Conservation (phyloP, 2,113 vertebrate genomes). For the Phylloscopus trochiloides region DNA sequence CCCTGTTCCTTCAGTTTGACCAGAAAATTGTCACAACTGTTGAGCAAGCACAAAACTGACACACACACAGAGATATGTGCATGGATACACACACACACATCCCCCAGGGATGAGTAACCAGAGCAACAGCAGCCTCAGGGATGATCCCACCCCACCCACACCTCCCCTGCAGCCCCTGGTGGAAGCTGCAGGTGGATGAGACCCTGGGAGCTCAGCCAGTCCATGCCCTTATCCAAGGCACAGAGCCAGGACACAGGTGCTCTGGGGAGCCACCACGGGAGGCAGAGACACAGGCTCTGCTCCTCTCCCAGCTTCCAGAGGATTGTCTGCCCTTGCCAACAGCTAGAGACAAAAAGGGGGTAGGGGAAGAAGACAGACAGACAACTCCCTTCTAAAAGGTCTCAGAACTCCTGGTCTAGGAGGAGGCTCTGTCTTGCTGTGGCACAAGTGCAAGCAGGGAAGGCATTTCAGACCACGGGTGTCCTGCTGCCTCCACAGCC, state of each 20-base stretch:
- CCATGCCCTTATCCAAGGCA: not conserved
- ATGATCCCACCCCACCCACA: too few relatives aligned
- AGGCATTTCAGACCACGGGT: not conserved
- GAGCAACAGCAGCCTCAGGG: not conserved
- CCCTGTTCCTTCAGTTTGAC: not conserved
- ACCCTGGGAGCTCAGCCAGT: not conserved
- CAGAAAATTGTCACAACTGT: not conserved
- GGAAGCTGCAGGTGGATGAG: not conserved
- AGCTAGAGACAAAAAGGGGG: not conserved
- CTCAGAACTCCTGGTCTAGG: not conserved
- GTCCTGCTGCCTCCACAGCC: not conserved
- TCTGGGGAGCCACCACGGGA: rapidly evolving
- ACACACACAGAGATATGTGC: rapidly evolving
- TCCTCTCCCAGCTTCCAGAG: not conserved
- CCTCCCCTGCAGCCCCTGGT: rapidly evolving
- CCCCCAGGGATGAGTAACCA: not conserved
- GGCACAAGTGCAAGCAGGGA: not conserved
- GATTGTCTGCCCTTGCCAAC: not conserved
- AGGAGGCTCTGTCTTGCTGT: not conserved
- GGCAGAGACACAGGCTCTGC: not conserved
- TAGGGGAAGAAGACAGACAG: not conserved
- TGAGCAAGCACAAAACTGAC: not conserved
- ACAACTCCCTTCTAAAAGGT: not conserved
- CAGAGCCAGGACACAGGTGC: not conserved
- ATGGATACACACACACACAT: rapidly evolving